These are phyloP conservation scores for Drosophila ochracea DNA, from an alignment of 2,888 invertebrate species.

Conservation along the genomic window DNA sequence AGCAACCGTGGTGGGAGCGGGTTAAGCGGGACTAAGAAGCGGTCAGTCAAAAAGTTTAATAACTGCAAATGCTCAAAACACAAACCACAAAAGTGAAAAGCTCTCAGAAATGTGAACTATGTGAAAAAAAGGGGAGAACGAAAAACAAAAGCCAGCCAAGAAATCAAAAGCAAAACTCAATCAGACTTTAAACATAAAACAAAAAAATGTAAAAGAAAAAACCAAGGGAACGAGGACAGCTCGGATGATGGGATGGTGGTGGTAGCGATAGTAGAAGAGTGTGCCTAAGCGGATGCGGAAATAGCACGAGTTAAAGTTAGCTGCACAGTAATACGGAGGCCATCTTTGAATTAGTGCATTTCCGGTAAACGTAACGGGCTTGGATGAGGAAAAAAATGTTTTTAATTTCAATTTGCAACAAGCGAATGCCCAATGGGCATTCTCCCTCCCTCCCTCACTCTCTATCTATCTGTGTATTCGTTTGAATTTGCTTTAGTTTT, in stretches of 20 bases:
- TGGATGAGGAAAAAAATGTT: conserved; percentile 46
- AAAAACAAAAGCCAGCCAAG: conserved; percentile 65
- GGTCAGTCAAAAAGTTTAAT: conserved; percentile 64
- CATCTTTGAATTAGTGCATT: conserved; percentile 75
- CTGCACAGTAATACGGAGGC: conserved; percentile 39
- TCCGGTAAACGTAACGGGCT: conserved; percentile 59
- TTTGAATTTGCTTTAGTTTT: conserved; percentile 14
- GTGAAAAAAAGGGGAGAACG: conserved; percentile 24
- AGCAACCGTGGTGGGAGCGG: conserved; percentile 43
- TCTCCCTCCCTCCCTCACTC: background rate
- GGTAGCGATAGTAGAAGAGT: background rate
- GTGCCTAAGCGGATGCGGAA: conserved; percentile 56
- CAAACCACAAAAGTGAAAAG: conserved; percentile 70
- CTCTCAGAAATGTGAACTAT: conserved; percentile 62
- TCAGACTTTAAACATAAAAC: conserved; percentile 81
- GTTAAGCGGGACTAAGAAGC: background rate
- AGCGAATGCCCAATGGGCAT: conserved; percentile 36
- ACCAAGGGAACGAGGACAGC: conserved; percentile 1
- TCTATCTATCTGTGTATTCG: conserved; percentile 19
- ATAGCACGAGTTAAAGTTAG: conserved; percentile 66
- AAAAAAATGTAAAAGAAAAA: conserved; percentile 20
- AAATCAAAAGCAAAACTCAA: conserved; percentile 79
- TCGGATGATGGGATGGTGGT: conserved; percentile 20
- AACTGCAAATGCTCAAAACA: conserved; percentile 75
- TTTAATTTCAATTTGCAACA: conserved; percentile 63